Conservation (phyloP, 2,113 vertebrate species). For the Candoia aspera region DNA sequence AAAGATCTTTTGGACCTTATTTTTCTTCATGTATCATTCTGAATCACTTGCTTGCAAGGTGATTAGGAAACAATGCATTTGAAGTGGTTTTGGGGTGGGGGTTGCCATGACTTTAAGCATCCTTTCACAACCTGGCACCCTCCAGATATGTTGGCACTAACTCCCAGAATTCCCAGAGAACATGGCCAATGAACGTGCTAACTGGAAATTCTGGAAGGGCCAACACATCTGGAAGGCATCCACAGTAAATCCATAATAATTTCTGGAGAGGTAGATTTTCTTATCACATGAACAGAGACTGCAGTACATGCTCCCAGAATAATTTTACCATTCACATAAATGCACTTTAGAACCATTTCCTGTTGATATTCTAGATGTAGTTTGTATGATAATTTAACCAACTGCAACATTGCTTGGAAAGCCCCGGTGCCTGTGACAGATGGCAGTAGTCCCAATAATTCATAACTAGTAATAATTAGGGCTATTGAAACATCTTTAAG, state of each 20-base stretch:
- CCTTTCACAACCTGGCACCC: neutral
- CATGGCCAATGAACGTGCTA: neutral
- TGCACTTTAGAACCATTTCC: neutral
- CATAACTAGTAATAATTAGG: slow-evolving; percentile 23
- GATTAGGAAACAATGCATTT: neutral
- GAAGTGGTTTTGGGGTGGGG: neutral
- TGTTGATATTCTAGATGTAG: neutral
- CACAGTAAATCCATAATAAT: neutral
- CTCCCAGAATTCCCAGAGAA: neutral
- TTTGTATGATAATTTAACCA: slow-evolving; percentile 2
- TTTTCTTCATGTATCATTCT: neutral
- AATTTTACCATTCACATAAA: neutral
- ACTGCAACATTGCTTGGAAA: neutral
- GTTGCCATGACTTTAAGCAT: neutral
- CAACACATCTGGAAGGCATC: neutral
- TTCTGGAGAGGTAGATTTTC: neutral
- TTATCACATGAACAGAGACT: slow-evolving; percentile 6
- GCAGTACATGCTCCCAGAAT: neutral
- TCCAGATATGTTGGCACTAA: neutral
- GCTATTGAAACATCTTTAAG: neutral
- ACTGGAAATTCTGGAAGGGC: neutral
- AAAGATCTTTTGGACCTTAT: neutral
- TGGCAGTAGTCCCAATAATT: slow-evolving; percentile 7
- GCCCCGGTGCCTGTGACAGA: slow-evolving; percentile 14
- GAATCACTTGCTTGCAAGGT: neutral